Evolutionary conservation across 2,113 vertebrate species (phyloP).

Genomic region (Ceyx melanurus): DNA sequence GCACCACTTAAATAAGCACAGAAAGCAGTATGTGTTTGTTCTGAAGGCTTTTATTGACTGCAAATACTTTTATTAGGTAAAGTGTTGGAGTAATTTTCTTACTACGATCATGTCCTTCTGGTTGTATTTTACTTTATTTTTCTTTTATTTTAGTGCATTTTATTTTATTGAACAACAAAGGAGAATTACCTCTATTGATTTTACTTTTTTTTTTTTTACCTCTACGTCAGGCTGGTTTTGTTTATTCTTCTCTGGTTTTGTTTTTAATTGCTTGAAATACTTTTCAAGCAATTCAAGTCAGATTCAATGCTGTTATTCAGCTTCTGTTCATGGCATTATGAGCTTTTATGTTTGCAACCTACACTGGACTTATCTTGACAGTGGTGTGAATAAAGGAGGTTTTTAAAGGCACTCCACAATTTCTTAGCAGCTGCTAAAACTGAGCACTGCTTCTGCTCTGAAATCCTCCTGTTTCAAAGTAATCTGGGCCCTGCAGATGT

Average conservation of each 20-base stretch:
- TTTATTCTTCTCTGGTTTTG: neutral
- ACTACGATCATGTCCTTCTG: neutral
- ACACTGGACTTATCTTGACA: neutral
- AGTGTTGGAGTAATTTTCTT: neutral
- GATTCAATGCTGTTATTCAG: neutral
- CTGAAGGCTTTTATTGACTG: neutral
- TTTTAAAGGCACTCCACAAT: neutral
- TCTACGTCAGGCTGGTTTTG: neutral
- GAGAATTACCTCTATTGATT: neutral
- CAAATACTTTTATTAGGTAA: neutral
- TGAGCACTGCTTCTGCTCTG: neutral
- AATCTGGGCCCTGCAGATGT: constrained; percentile 14
- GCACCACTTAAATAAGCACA: neutral
- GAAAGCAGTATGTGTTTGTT: neutral
- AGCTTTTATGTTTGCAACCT: neutral
- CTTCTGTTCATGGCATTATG: neutral
- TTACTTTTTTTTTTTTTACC: neutral
- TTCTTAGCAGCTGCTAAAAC: constrained; percentile 1
- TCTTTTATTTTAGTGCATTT: neutral
- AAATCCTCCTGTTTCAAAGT: constrained; percentile 18
- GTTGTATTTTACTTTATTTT: neutral
- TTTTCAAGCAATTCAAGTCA: neutral
- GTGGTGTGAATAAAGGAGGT: neutral
- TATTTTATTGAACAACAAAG: neutral
- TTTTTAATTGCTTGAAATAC: constrained; percentile 1